Evolutionary conservation across 1,140 invertebrate genomes (phyloP), one percentile per base, ranked within the genome.

Genomic region (Ostrea denselamellosa): DNA sequence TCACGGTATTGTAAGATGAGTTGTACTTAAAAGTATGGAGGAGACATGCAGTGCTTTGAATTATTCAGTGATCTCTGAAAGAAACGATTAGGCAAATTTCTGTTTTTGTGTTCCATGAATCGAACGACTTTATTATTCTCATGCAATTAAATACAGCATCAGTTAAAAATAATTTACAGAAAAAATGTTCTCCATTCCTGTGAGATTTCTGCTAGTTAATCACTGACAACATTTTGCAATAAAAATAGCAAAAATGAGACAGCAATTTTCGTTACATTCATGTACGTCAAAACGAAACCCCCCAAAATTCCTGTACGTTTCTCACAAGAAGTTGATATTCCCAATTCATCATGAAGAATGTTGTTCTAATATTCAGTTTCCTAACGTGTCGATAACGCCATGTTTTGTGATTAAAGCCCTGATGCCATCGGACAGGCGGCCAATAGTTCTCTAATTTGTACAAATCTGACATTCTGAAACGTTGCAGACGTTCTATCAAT

Each of bases 361-460:
- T 14, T 25, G 22, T 77, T 10, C 68, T 25, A 25, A 77, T 77
- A 77, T 77, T 77, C 12, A 77, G 68, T 34, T 77, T 77, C 68
- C 9, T 28, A 14, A 25, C 28, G 28, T 77, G 68, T 77, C 68
- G 28, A 77, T 77, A 77, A 44, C 68, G 68, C 68, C 68, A 28
- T 77, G 68, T 77, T 77, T 28, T 77, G 28, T 77, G 68, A 77
- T 77, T 77, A 77, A 77, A 25, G 14, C 10, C 28, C 25, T 77
- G 68, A 34, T 28, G 25, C 28, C 25, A 17, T 3, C 22, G 25
- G 25, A 77, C 9, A 25, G 25, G 28, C 68, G 68, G 68, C 68
- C 68, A 77, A 77, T 77, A 77, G 68, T 77, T 77, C 28, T 77
- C 68, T 17, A 77, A 77, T 77, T 77, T 77, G 68, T 77, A 77